Conservation (phyloP, 2,888 invertebrate species). For the Rhagophthalmus giganteus region DNA sequence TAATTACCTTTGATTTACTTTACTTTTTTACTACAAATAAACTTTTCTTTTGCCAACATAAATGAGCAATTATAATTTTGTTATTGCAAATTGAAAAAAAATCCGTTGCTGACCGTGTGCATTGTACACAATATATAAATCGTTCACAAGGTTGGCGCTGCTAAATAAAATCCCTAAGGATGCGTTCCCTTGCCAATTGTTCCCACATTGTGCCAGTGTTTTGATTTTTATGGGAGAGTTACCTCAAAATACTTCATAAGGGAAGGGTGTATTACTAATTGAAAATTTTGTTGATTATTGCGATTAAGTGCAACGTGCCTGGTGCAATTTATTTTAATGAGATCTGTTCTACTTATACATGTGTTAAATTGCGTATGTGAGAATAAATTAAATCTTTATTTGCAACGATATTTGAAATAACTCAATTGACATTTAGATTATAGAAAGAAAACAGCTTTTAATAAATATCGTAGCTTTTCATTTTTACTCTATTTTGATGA, state of each 20-base stretch:
- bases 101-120: too few species aligned
- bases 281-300: constrained; percentile 51
- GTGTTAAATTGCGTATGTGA: too few species aligned
- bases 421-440: too few species aligned
- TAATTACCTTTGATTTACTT: too few species aligned
- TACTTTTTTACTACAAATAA: too few species aligned
- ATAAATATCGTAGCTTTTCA: neutral
- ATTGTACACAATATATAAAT: too few species aligned
- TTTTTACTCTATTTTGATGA: too few species aligned
- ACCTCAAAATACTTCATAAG: constrained; percentile 38
- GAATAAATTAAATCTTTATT: too few species aligned
- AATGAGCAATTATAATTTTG: too few species aligned
- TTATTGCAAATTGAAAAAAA: too few species aligned
- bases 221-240: constrained; percentile 56
- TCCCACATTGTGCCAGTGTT: constrained; percentile 45
- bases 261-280: constrained; percentile 44
- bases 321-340: constrained; percentile 49
- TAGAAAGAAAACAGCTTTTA: neutral
- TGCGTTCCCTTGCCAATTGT: constrained; percentile 22
- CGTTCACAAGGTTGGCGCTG: constrained; percentile 6
- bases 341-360: constrained; percentile 1
- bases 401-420: too few species aligned
- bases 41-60: neutral
- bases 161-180: constrained; percentile 25
- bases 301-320: constrained; percentile 51